Evolutionary conservation across 2,797 vertebrate species (phyloP).

Genomic region (Mallotus villosus): DNA sequence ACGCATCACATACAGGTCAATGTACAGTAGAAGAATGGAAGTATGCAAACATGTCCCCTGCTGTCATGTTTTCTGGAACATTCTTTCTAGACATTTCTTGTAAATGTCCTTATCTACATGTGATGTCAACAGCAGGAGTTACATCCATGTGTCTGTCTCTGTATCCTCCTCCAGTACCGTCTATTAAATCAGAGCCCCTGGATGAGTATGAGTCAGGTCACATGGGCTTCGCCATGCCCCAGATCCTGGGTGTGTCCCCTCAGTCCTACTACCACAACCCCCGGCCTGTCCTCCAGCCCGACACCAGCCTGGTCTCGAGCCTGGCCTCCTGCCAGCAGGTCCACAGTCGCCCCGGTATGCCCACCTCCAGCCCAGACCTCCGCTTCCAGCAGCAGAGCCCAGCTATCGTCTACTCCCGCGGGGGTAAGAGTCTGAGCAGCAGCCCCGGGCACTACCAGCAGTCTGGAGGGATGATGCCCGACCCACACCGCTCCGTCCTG

Average conservation of each 20-base stretch:
- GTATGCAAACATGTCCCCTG: neutral
- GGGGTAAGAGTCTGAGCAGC: constrained; percentile 82
- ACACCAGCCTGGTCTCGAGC: constrained; percentile 82
- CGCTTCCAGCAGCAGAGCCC: constrained; percentile 89
- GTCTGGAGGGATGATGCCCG: constrained; percentile 71
- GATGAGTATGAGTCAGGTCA: constrained; percentile 90
- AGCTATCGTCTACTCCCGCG: constrained; percentile 85
- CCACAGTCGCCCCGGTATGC: constrained; percentile 75
- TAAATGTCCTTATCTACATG: neutral
- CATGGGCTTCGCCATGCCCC: constrained; percentile 84
- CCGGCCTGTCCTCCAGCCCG: constrained; percentile 79
- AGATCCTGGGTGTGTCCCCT: constrained; percentile 83
- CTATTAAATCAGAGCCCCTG: constrained; percentile 94
- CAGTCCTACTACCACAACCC: constrained; percentile 88
- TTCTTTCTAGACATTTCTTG: neutral
- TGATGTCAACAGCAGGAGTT: neutral
- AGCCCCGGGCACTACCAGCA: constrained; percentile 84
- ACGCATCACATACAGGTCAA: no score
- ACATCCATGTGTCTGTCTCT: neutral
- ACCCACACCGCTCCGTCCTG: constrained; percentile 91
- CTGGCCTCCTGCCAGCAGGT: constrained; percentile 91
- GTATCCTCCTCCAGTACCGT: constrained; percentile 79
- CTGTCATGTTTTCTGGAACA: no score
- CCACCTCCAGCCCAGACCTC: constrained; percentile 80
- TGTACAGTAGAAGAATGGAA: no score